Evolutionary conservation across 2,888 invertebrate species (phyloP), one percentile per base, ranked within the genome.

Genomic region (Aphodius granarius): DNA sequence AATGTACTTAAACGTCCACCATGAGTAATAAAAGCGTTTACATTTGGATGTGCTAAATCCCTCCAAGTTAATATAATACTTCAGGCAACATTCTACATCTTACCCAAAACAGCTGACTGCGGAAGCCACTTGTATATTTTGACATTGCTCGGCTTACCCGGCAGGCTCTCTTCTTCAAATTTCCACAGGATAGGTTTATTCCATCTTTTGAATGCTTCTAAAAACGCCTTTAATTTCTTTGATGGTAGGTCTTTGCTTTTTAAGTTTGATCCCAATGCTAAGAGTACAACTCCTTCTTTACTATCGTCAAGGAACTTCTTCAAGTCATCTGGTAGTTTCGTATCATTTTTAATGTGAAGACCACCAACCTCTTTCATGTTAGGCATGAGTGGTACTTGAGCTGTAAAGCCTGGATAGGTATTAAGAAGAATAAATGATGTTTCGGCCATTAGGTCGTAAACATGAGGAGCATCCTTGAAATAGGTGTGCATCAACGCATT

Each of bases 101-200:
- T 9, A 43, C 43, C 43, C 73, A 81, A 78, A 66, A 81, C 72
- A 63, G 80, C 87, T 74, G 86, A 83, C 80, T 88, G 88, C 0
- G 88, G 88, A 22, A 88, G 80, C 88, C 88, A 89, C 75, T 86
- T 86, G 19, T 77, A 77, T 3, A 87, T 79, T 79, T 85, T 85
- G 0, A 90, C 84, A 79, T 89, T 88, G 16, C 81, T 76, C 0
- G 87, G 86, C 80, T 86, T 81, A 19, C 82, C 83, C 0, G 84
- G 81, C 22, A 87, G 80, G 63, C 83, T 71, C 17, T 75, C 63
- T 22, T 63, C 80, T 78, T 85, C 85, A 81, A 82, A 86, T 80
- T 86, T 87, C 86, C 85, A 86, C 22, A 87, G 74, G 6, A 87
- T 84, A 18, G 81, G 81, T 75, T 86, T 84, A 23, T 84, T 84